Base-by-base conservation (phyloP, 2,113 vertebrate genomes). In the Eretmochelys imbricata region DNA sequence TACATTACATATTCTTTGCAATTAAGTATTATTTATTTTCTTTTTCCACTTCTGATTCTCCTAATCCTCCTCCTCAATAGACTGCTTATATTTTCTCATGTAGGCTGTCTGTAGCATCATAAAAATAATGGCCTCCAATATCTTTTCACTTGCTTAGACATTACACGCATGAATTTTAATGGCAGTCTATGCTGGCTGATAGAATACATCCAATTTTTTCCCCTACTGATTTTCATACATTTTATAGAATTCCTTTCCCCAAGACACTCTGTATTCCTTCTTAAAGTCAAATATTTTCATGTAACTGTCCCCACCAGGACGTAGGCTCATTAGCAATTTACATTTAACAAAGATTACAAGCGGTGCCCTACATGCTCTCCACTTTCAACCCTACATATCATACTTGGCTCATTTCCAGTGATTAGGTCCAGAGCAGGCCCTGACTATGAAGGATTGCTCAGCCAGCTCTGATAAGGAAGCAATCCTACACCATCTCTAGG, bases 141-240 rank as follows among this genome's bases (percentile, higher is more conserved):
- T 6, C 53, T 65, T 50, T 93, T 80, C 95, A 96, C 96, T 94
- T 95, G 54, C 94, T 87, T 96, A 93, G 92, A 85, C 94, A 93
- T 93, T 90, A 89, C 57, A 90, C 96, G 48, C 46, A 85, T 10
- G 82, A 31, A 90, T 79, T 90, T 94, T 84, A 97, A 82, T 55
- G 88, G 93, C n/a, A 88, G 69, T 16, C 25, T 35, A 54, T 2
- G 0, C 1, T 92, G 92, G 91, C 80, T 95, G 86, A 82, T 62
- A 50, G 94, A 96, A 19, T 13, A 29, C 29, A 96, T 57, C 35
- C 93, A 80, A 92, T 89, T 81, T 76, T 76, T 94, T 85, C 35
- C 20, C n/a, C 38, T 90, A 8, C 42, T 72, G 62, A 31, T 65
- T 90, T 84, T 84, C 82, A 31, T 48, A n/a, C 57, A 85, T 42